These are phyloP conservation scores for Taurulus bubalis DNA, from an alignment of 2,113 vertebrate genomes.

Conservation along the genomic window DNA sequence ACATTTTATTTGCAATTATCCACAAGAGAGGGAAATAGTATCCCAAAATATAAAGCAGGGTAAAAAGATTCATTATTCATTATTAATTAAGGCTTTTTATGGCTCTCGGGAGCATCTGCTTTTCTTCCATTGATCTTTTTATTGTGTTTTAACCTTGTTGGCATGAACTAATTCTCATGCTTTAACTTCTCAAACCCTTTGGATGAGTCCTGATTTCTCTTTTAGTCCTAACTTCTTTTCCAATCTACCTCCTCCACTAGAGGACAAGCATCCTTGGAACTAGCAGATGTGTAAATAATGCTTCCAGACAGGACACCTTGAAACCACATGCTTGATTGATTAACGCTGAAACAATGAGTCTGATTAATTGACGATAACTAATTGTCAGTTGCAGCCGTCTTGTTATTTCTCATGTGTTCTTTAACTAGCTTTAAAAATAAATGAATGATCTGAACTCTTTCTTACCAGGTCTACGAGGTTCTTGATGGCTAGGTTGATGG, in stretches of 20 bases:
- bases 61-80: background rate
- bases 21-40: background rate
- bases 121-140: background rate
- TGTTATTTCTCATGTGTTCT: background rate
- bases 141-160: background rate
- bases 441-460: background rate
- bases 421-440: background rate
- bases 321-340: background rate
- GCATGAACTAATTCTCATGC: background rate
- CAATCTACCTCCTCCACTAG: too few relatives aligned
- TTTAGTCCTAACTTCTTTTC: background rate
- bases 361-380: background rate
- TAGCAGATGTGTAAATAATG: background rate
- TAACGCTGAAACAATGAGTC: background rate
- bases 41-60: background rate
- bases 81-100: background rate
- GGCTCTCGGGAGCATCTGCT: background rate
- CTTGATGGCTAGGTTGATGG: slow-evolving; percentile 90
- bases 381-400: background rate
- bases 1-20: background rate
- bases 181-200: background rate
- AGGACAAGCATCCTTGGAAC: background rate
- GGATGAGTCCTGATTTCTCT: slow-evolving; percentile 7
- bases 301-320: slow-evolving; percentile 3
- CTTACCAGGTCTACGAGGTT: slow-evolving; percentile 94